Evolutionary conservation across 2,113 vertebrate species (phyloP), one percentile per base, ranked within the genome.

Genomic region (Piaya cayana): DNA sequence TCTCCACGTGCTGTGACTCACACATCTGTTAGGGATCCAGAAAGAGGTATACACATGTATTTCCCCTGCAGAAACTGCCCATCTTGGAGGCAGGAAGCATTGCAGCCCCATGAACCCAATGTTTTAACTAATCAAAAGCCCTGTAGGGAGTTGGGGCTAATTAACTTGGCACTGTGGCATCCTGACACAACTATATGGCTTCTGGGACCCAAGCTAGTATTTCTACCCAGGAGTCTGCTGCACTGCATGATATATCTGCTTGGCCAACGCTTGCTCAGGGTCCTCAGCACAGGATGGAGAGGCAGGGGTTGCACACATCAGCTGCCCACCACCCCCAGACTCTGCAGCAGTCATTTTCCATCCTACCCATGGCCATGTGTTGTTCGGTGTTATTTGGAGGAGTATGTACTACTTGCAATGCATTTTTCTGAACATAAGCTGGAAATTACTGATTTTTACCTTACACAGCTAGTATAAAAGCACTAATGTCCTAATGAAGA

Each of bases 401-500:
- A 42, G 45, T 12, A 13, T 16, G 20, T 64, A 52, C 79, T 62
- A 23, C 72, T 90, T 58, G 52, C 49, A 37, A 75, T 45, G 82
- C 68, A 7, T 90, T 95, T 95, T 94, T 93, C 56, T 93, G 82
- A 90, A 34, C 45, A 18, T 95, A 95, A 95, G 65, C 93, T 93
- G 94, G 93, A 95, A 96, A 96, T 96, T 87, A 82, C 90, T 65
- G 83, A 91, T 78, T 81, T 68, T 94, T 92, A 43, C 94, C 79
- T 93, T 96, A 93, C 92, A 63, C 53, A 88, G 82, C 58, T 68
- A 86, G 83, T 83, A 85, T 93, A 95, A 97, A 97, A 96, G 82
- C 64, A 88, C 92, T 92, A 95, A 94, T 92, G 91, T 91, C 79
- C 72, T 94, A 95, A 92, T 96, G 91, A 92, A 96, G 88, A 95